Evolutionary conservation across 2,797 vertebrate genomes (phyloP), one percentile per base, ranked within the genome.

Genomic region (Schizopygopsis pylzovi): DNA sequence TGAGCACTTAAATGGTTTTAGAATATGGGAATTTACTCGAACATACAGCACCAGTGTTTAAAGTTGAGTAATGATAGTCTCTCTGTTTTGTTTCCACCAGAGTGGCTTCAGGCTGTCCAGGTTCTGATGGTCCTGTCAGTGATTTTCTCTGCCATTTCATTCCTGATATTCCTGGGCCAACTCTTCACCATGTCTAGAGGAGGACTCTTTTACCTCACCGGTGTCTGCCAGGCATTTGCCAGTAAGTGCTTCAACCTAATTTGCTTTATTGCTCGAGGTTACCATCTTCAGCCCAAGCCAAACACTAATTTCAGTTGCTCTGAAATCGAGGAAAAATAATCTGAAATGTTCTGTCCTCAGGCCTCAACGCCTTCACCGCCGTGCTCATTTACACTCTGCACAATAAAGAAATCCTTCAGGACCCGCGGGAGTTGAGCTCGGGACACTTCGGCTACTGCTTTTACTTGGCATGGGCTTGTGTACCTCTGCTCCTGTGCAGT

Each of bases 401-500:
- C 56, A 94, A 91, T 16, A 86, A 93, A 68, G 95, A 96, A 85
- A 96, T 98, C 87, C 90, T 96, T n/a, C 83, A 86, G 33, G 90
- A 94, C 88, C 82, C 86, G 1, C 90, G 85, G 82, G 92, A 94
- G 56, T 76, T 91, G 4, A 88, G 41, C 92, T 92, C 15, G 39
- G 97, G 97, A 85, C 95, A 87, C 84, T 97, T 96, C 8, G 96
- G 97, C 12, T 96, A 96, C 92, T 97, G 97, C 88, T 97, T 97
- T 54, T 92, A 96, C 85, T 89, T 97, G 88, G 96, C 97, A 0
- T 98, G 97, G 97, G 87, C 96, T 77, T 96, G 95, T 39, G 95
- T 96, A 52, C 97, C 97, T 54, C 93, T 97, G 4, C 94, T 96
- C 28, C 93, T 97, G 22, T 56, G 94, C 90, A 97, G 97, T 2